Conservation (phyloP, 2,888 invertebrate genomes). For the Rhaphigaster nebulosa region DNA sequence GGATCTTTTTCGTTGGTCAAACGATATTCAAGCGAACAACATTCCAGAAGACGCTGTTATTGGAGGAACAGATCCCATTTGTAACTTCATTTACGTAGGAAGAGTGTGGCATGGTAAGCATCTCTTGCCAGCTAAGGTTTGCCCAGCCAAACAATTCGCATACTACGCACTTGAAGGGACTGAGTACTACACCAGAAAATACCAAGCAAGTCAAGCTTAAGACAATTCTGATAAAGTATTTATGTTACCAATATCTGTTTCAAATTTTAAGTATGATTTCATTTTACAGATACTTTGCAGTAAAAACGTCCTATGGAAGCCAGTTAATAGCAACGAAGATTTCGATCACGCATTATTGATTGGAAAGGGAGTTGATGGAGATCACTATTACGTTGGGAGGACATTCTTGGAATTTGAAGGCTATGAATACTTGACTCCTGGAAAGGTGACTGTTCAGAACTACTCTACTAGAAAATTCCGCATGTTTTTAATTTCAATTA, state of each 20-base stretch:
- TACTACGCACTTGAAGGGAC: neutral
- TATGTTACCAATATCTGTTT: neutral
- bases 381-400: neutral
- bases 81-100: neutral
- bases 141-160: neutral
- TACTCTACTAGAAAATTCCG: neutral
- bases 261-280: neutral
- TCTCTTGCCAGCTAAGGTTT: neutral
- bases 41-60: neutral
- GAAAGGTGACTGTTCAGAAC: neutral
- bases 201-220: neutral
- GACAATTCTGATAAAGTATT: neutral
- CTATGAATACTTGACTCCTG: neutral
- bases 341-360: neutral
- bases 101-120: neutral
- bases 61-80: neutral
- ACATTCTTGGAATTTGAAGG: neutral
- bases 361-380: neutral
- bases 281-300: neutral
- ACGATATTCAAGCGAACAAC: neutral
- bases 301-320: slow-evolving; percentile 8
- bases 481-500: no score
- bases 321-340: neutral
- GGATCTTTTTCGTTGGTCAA: neutral
- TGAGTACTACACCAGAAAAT: neutral